These are phyloP conservation scores for Diabrotica undecimpunctata DNA, from an alignment of 1,140 invertebrate genomes.

Conservation along the genomic window DNA sequence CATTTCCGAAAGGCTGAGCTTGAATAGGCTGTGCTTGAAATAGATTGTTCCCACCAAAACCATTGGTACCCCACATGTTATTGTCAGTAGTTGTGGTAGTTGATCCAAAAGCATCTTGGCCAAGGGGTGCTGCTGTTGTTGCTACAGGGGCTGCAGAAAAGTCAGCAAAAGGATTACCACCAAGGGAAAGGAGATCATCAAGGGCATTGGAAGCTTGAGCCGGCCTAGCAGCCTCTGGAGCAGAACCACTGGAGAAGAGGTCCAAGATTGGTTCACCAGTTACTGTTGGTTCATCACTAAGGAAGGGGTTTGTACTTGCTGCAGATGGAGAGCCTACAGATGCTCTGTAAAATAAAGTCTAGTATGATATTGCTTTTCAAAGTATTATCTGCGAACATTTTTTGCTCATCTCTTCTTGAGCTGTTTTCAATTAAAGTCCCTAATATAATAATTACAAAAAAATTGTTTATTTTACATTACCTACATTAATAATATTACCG, in stretches of 20 bases:
- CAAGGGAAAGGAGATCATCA: conserved; percentile 83
- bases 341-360: conserved; percentile 57
- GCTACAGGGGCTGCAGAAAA: conserved; percentile 33
- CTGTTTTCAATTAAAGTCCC: too few relatives aligned
- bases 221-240: conserved; percentile 33
- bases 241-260: conserved; percentile 60
- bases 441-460: too few relatives aligned
- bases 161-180: conserved; percentile 43
- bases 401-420: too few relatives aligned
- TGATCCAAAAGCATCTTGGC: conserved; percentile 23
- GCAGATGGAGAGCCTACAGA: conserved; percentile 72
- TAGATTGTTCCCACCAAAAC: conserved; percentile 23
- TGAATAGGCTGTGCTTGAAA: conserved; percentile 20
- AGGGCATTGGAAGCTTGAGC: conserved; percentile 64
- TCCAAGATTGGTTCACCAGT: conserved; percentile 72
- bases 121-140: conserved; percentile 48
- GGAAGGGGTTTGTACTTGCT: conserved; percentile 81
- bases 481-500: too few relatives aligned
- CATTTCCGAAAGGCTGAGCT: conserved; percentile 25
- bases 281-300: conserved; percentile 55
- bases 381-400: too few relatives aligned
- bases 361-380: too few relatives aligned
- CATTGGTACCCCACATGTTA: conserved; percentile 28
- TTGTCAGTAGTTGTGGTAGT: conserved; percentile 12
- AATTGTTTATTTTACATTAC: too few relatives aligned